These are phyloP conservation scores for Charadrius vociferus DNA, from an alignment of 2,113 vertebrate genomes.

Conservation along the genomic window DNA sequence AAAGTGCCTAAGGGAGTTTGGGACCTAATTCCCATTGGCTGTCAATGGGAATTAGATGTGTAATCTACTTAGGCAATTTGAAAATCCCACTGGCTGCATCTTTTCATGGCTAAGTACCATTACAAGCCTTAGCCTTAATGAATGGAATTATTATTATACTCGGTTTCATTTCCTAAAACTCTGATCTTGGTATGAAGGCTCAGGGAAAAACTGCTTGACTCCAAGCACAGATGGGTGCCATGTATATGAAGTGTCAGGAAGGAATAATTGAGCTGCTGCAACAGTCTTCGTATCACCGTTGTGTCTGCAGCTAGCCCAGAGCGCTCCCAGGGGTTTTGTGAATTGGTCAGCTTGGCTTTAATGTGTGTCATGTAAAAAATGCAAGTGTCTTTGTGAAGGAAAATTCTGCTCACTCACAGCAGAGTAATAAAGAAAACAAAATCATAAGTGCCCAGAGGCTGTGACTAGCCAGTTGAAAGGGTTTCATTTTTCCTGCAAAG, in stretches of 20 bases:
- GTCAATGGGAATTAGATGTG: constrained; percentile 62
- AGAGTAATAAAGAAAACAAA: constrained; percentile 26
- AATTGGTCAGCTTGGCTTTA: neutral
- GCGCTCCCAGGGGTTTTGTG: neutral
- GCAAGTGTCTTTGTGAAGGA: constrained; percentile 2
- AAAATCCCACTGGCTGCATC: constrained; percentile 66
- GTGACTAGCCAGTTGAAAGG: constrained; percentile 18
- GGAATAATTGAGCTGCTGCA: neutral
- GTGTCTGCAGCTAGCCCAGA: neutral
- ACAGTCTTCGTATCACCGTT: neutral
- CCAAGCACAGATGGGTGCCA: neutral
- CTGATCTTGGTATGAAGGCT: constrained; percentile 1
- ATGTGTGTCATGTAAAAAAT: neutral
- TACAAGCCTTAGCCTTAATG: constrained; percentile 55
- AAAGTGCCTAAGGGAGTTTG: constrained; percentile 60
- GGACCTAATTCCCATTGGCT: constrained; percentile 63
- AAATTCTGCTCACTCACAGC: constrained; percentile 18
- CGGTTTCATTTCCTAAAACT: constrained; percentile 49
- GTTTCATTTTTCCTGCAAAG: constrained; percentile 33
- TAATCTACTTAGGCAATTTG: constrained; percentile 65
- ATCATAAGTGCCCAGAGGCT: neutral
- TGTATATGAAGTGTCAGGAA: neutral
- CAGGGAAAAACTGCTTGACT: neutral
- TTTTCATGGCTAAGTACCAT: constrained; percentile 63
- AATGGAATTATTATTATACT: constrained; percentile 64